These are phyloP conservation scores for Harpalus rufipes DNA, from an alignment of 2,888 invertebrate genomes.

Conservation along the genomic window DNA sequence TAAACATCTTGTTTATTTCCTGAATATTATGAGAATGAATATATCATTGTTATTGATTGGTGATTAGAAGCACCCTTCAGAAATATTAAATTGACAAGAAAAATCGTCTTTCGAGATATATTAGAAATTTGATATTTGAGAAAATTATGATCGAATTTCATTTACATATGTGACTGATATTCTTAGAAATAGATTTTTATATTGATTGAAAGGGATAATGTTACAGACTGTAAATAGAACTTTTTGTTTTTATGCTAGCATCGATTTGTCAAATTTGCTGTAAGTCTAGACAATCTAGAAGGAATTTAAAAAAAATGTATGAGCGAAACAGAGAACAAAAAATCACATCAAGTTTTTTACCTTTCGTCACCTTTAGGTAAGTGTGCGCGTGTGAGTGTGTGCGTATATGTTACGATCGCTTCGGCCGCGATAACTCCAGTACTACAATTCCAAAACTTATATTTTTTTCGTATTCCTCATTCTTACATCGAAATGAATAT, in stretches of 20 bases:
- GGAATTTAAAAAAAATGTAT: background rate
- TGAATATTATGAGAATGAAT: background rate
- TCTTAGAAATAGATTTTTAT: background rate
- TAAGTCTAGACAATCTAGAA: background rate
- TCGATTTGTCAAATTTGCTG: background rate
- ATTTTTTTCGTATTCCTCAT: no score
- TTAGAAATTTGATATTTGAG: background rate
- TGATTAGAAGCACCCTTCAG: background rate
- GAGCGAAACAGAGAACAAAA: background rate
- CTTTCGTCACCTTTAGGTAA: no score
- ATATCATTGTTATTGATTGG: background rate
- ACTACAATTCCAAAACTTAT: no score
- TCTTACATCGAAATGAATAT: no score
- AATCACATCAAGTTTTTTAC: no score
- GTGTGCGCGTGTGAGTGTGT: no score
- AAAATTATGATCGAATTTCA: background rate
- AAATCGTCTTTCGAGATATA: background rate
- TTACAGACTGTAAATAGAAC: background rate
- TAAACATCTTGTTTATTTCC: background rate
- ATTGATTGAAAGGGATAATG: background rate
- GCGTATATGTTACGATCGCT: no score
- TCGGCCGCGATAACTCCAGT: no score
- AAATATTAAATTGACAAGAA: background rate
- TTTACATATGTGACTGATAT: background rate
- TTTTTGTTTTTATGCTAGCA: background rate